phyloP scores from a whole-genome alignment of 1,140 invertebrate genomes.

The Lepidurus packardi region DNA sequence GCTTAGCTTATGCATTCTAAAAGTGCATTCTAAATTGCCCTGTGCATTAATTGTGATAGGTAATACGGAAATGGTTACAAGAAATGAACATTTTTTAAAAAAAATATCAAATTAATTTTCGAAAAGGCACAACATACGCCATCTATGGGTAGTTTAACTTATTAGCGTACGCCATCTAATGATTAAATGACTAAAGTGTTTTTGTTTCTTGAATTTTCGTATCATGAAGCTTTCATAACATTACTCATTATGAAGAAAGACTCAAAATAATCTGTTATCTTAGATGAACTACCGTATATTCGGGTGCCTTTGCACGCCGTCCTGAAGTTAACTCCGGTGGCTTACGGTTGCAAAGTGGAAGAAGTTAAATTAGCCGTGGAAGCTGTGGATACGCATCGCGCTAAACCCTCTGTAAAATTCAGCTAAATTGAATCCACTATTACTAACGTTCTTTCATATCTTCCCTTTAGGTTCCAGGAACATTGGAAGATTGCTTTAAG shows the following conservation, averaged over 20 bases:
- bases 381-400: conserved; percentile 87
- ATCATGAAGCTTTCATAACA: neutral
- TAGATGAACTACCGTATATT: conserved; percentile 88
- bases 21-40: too few species aligned
- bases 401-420: conserved; percentile 69
- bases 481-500: neutral
- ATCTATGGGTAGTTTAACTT: too few species aligned
- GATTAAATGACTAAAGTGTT: too few species aligned
- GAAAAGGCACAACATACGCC: too few species aligned
- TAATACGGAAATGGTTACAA: too few species aligned
- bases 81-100: too few species aligned
- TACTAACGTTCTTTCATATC: neutral
- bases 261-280: conserved; percentile 41
- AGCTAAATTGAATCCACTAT: neutral
- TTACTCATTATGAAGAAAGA: neutral
- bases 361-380: conserved; percentile 80
- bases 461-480: neutral
- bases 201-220: too few species aligned
- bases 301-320: conserved; percentile 87
- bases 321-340: conserved; percentile 93
- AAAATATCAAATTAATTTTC: too few species aligned
- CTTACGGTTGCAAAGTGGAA: conserved; percentile 95
- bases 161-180: too few species aligned
- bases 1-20: too few species aligned
- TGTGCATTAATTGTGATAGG: too few species aligned